Base-by-base conservation (phyloP, 2,888 invertebrate genomes). In the Luffia ferchaultella region DNA sequence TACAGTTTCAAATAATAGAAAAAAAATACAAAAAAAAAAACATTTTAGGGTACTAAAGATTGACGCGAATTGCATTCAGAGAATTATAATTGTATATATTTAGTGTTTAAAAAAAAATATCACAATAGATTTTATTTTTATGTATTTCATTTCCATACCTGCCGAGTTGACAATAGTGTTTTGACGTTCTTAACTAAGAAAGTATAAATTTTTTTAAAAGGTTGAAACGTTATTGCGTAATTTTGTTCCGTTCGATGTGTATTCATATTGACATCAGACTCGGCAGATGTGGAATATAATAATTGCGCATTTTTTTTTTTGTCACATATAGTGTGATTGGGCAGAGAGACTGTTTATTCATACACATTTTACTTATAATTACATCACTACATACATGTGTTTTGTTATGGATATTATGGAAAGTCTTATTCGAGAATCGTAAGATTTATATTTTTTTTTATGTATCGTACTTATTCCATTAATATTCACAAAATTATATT, bases 391-490 rank as follows among this genome's bases (percentile, higher is more conserved):
- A 3, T 30, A 63, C 61, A 62, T 63, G 58, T 69, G 67, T 74
- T 53, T 52, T 61, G 51, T 60, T 72, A 66, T 67, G 56, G 72
- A 66, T 58, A 57, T 65, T 58, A 57, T 58, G 58, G 55, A 42
- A 58, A 52, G 57, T 70, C 65, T 70, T 68, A 58, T 61, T 64
- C 65, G 70, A 71, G 68, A 70, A 67, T 72, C 69, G 71, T 78
- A 73, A 71, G 71, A 30, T 30, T 30, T 30, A 30, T 30, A n/a
- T n/a, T n/a, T n/a, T n/a, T 30, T 74, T 67, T 70, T 53, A 70
- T 76, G 66, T 82, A 80, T 76, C 78, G 79, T 82, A 80, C 80
- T 79, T 83, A 82, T 77, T 72, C 71, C 73, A 79, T 76, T 76
- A 74, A 77, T 70, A 73, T 80, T 73, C 67, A 62, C 58, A 60